Base-by-base conservation (phyloP, 2,113 vertebrate genomes). In the Nipponia nippon region DNA sequence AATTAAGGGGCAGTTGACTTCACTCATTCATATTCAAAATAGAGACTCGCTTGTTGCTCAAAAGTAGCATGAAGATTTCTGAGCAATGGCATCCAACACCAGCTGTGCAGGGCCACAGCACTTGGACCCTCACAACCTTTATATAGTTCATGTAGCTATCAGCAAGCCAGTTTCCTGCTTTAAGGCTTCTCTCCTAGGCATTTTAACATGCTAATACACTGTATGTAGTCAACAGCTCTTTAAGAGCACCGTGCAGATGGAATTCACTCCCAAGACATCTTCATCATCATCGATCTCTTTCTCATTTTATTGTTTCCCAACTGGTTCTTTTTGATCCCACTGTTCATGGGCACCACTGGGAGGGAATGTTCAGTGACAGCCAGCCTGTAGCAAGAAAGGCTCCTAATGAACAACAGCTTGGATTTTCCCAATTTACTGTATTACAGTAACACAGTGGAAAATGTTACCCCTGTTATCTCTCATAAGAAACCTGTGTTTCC, bases 1-100 rank as follows among this genome's bases (percentile, higher is more conserved):
- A 98, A 98, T 98, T 98, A 98, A 88, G 87, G 93, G 93, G 98
- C 98, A 98, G 97, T 95, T 98, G 98, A 98, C 98, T 98, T 98
- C 97, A 97, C 97, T 95, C 97, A 97, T 97, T 98, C 97, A 97
- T 97, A 97, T 97, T 97, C 96, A 97, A 96, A 97, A 84, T 4
- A 96, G 97, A 93, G 92, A 53, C 70, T 96, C 15, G 3, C 91
- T 92, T 91, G 80, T 59, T 96, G 89, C 89, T 98, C 90, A 38
- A 86, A 95, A 92, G 82, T 56, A 86, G 94, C 97, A 87, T 79
- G 92, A 96, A 89, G 89, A 46, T 56, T 75, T 93, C 88, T 84
- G 97, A 97, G 91, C 92, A 34, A 71, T 83, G 89, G 95, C 62
- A 84, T 88, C 87, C 69, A 77, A 16, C 87, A 66, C 61, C 95